A percentile compares a stretch with the other conserved stretches of the same genome.
These are phyloP conservation scores for Aphodius sticticus DNA, from an alignment of 2,888 invertebrate species.

Conservation along the genomic window DNA sequence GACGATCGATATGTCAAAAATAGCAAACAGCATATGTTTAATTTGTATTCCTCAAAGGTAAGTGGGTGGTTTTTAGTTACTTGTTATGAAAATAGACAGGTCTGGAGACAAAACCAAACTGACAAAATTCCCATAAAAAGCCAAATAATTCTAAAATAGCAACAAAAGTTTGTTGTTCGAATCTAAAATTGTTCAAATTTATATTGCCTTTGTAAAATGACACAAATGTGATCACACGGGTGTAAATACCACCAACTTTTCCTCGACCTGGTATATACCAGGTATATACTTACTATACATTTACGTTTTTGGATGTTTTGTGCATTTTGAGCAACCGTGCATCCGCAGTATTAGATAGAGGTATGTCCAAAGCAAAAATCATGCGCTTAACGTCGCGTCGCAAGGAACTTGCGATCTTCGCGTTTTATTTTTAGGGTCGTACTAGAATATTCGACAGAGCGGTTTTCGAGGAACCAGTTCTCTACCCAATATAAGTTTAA, in stretches of 20 bases:
- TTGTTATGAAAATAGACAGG: too few relatives aligned
- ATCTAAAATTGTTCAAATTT: too few relatives aligned
- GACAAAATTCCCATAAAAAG: too few relatives aligned
- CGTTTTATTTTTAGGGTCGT: conserved; percentile 40
- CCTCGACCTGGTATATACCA: neutral
- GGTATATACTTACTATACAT: neutral
- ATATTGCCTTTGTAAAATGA: too few relatives aligned
- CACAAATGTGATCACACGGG: neutral
- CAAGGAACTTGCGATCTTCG: neutral
- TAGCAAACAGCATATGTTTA: too few relatives aligned
- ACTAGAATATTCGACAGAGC: conserved; percentile 43
- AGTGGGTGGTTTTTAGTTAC: too few relatives aligned
- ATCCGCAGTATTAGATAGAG: neutral
- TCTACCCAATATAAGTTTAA: conserved; percentile 50
- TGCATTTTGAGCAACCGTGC: neutral
- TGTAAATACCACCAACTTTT: neutral
- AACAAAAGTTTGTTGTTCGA: too few relatives aligned
- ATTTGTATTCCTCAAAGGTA: too few relatives aligned
- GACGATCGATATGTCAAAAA: too few relatives aligned
- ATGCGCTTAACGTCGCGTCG: neutral
- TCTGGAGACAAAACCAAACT: too few relatives aligned
- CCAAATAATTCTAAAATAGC: too few relatives aligned
- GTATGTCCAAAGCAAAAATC: neutral
- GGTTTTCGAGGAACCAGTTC: conserved; percentile 46
- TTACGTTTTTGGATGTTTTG: neutral